Base-by-base conservation (phyloP, 2,888 invertebrate genomes). In the Parnassius smintheus region DNA sequence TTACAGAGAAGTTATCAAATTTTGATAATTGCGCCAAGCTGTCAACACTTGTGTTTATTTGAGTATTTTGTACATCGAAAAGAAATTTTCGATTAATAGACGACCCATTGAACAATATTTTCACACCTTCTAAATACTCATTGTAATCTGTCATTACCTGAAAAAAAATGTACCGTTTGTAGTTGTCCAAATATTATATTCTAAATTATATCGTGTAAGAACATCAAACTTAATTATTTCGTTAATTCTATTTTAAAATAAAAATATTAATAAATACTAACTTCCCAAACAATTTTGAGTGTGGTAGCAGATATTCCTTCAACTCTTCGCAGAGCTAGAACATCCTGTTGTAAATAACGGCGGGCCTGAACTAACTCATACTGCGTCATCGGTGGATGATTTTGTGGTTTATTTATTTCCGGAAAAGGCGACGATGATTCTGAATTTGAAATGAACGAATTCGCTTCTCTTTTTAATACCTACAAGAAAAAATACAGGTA, bases 251-350 rank as follows among this genome's bases (percentile, higher is more conserved):
- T 35, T 35, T 35, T 3, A 35, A 35, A 35, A 7, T 35, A 35
- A 35, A 7, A 35, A 12, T 13, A 48, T 8, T 48, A 1, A 48
- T n/a, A 51, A 60, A n/a, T 66, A 91, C 94, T 92, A 81, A 96
- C 95, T 89, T 95, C 95, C 97, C 97, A 97, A 73, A 94, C 94
- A 72, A 97, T 94, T 82, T 95, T 94, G 22, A 97, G 93, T 11
- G 96, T 95, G 12, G 96, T 96, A 7, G 97, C 94, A 67, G 95
- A 95, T 73, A 96, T 89, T 45, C 96, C 93, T 79, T 93, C 93
- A 11, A 94, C 93, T 71, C 93, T 91, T 74, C 93, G 88, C 70
- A 98, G 89, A 73, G 96, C 95, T 63, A 98, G 93, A 68, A 97
- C 95, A 77, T 96, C 95, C 65, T 95, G 95, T 77, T 95, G 95